A percentile compares a stretch with the other conserved stretches of the same genome.
These are phyloP conservation scores for Blennius ocellaris DNA, from an alignment of 2,113 vertebrate genomes.

Conservation along the genomic window DNA sequence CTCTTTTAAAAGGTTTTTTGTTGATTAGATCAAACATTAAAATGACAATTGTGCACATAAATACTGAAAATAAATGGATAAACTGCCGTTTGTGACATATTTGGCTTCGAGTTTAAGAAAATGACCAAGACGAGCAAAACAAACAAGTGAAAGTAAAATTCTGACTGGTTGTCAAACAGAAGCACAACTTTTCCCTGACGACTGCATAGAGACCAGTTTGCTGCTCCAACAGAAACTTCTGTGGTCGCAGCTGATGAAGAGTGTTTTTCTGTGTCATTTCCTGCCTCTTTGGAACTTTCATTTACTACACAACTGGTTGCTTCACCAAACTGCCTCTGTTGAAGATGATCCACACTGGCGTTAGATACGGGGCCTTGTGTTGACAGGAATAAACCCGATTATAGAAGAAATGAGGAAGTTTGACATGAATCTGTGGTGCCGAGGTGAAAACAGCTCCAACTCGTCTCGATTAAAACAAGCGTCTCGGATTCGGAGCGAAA, in stretches of 20 bases:
- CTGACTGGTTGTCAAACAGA: neutral
- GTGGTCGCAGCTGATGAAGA: neutral
- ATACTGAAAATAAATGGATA: too few relatives aligned
- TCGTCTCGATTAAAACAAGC: slow-evolving; percentile 21
- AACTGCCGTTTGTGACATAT: too few relatives aligned
- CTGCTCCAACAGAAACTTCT: slow-evolving; percentile 8
- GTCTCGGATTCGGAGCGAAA: slow-evolving; percentile 19
- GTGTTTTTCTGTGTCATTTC: neutral
- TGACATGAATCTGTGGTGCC: slow-evolving; percentile 14
- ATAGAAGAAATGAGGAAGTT: neutral
- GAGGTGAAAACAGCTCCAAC: slow-evolving; percentile 17
- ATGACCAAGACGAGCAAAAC: neutral
- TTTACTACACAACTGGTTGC: neutral
- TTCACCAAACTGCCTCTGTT: too few relatives aligned
- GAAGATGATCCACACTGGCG: too few relatives aligned
- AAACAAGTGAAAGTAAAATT: neutral
- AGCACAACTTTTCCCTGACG: neutral
- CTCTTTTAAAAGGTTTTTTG: too few relatives aligned
- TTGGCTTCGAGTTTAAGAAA: neutral
- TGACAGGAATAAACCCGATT: too few relatives aligned
- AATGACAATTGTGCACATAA: too few relatives aligned
- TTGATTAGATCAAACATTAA: too few relatives aligned
- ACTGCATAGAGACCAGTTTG: neutral
- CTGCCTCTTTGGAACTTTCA: neutral
- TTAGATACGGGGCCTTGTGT: too few relatives aligned